Evolutionary conservation across 2,888 invertebrate species (phyloP).

Genomic region (Loripinus fragilis): DNA sequence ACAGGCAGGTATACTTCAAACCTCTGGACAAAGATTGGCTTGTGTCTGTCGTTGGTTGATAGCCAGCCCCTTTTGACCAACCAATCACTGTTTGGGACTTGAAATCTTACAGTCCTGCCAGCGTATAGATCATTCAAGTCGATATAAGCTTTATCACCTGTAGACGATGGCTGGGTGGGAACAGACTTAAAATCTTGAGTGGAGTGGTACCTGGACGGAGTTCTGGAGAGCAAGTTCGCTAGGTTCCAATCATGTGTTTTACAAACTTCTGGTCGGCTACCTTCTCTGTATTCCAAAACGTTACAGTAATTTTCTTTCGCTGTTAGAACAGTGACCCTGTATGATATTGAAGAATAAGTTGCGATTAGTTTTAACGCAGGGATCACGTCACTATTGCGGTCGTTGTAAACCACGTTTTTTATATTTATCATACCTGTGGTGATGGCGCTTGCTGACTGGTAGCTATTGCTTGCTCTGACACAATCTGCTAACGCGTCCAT

Average conservation of each 20-base stretch:
- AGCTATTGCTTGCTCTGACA: neutral
- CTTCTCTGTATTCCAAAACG: constrained; percentile 7
- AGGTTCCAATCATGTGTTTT: neutral
- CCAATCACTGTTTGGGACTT: constrained; percentile 9
- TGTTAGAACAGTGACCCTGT: neutral
- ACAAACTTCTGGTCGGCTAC: neutral
- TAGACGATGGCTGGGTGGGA: neutral
- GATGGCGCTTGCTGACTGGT: neutral
- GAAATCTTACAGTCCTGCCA: neutral
- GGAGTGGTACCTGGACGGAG: neutral
- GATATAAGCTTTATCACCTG: constrained; percentile 6
- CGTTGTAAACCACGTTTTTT: neutral
- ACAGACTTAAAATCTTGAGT: neutral
- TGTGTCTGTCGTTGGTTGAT: neutral
- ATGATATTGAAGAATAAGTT: neutral
- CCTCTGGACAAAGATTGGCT: constrained; percentile 5
- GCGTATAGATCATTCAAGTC: neutral
- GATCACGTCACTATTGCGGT: neutral
- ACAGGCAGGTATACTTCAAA: constrained; percentile 17
- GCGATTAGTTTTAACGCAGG: neutral
- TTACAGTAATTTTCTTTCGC: constrained; percentile 7
- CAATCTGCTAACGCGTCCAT: constrained; percentile 14
- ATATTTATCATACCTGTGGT: neutral
- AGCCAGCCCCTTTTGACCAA: neutral
- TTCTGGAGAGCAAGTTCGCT: neutral